Evolutionary conservation across 1,140 invertebrate genomes (phyloP).

Genomic region (Apis laboriosa): DNA sequence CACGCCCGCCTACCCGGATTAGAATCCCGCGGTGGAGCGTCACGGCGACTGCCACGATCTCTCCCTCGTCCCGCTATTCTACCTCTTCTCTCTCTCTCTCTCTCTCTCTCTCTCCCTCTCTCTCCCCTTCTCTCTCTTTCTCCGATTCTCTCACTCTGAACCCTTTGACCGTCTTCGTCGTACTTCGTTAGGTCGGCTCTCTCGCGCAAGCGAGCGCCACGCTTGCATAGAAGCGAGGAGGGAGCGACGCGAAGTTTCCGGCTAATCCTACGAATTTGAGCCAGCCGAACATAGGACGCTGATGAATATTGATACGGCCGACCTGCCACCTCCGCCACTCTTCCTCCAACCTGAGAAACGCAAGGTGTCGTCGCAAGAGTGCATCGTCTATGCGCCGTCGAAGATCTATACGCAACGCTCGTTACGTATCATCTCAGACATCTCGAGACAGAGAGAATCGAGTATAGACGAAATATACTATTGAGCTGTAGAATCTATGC

Average conservation of each 20-base stretch:
- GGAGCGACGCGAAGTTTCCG: slow-evolving; percentile 76
- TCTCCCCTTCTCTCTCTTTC: slow-evolving; percentile 10
- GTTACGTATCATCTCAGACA: too few species aligned
- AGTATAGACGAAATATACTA: not conserved
- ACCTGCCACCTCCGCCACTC: slow-evolving; percentile 35
- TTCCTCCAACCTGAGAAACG: slow-evolving; percentile 61
- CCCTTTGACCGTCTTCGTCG: slow-evolving; percentile 35
- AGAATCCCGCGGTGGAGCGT: slow-evolving; percentile 73
- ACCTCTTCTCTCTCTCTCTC: slow-evolving; percentile 4
- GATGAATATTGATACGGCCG: slow-evolving; percentile 80
- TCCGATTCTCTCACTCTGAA: slow-evolving; percentile 3
- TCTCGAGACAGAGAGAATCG: not conserved
- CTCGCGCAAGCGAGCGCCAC: slow-evolving; percentile 10
- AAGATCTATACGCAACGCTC: slow-evolving; percentile 34
- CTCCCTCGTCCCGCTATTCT: slow-evolving; percentile 26
- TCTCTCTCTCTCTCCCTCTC: slow-evolving; percentile 14
- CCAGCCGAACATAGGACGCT: slow-evolving; percentile 80
- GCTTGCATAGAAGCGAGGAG: slow-evolving; percentile 56
- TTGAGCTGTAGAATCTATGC: too few species aligned
- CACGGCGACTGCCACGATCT: slow-evolving; percentile 62
- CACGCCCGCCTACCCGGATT: slow-evolving; percentile 73
- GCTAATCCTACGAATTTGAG: slow-evolving; percentile 80
- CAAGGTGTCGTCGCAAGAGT: slow-evolving; percentile 66
- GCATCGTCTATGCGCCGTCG: slow-evolving; percentile 37
- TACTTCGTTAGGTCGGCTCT: slow-evolving; percentile 23